Evolutionary conservation across 1,140 invertebrate species (phyloP).

Genomic region (Radopholus similis): DNA sequence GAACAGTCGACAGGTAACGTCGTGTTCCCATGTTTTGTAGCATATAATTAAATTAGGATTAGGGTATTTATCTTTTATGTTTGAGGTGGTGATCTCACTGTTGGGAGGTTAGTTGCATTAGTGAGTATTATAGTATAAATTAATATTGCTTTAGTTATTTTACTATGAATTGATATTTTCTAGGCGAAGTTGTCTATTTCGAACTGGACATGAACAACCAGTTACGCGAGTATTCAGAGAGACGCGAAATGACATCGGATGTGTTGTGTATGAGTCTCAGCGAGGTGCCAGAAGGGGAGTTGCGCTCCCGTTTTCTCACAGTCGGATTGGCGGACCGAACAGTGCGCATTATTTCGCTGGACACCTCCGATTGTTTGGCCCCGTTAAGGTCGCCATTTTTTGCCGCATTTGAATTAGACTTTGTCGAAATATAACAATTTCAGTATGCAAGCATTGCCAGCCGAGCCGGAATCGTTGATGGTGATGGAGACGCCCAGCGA

Average conservation of each 20-base stretch:
- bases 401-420: not conserved
- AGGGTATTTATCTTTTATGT: not conserved
- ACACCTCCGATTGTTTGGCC: constrained; percentile 67
- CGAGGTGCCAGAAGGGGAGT: constrained; percentile 87
- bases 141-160: too few relatives aligned
- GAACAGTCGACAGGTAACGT: constrained; percentile 78
- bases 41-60: not conserved
- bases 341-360: constrained; percentile 92
- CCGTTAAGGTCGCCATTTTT: constrained; percentile 53
- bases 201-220: constrained; percentile 98
- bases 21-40: not conserved
- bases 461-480: constrained; percentile 89
- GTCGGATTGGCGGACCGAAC: constrained; percentile 94
- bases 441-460: constrained; percentile 94
- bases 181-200: constrained; percentile 97
- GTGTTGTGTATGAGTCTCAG: constrained; percentile 97
- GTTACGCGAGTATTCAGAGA: constrained; percentile 93
- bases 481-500: constrained; percentile 80
- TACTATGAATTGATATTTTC: too few relatives aligned
- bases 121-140: too few relatives aligned
- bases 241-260: constrained; percentile 90
- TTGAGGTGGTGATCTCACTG: constrained; percentile 83
- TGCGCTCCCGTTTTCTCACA: constrained; percentile 89
- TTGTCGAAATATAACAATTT: constrained; percentile 64
- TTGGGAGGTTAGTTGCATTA: too few relatives aligned